phyloP scores from a whole-genome alignment of 1,140 invertebrate species.

The Pogonomyrmex californicus region DNA sequence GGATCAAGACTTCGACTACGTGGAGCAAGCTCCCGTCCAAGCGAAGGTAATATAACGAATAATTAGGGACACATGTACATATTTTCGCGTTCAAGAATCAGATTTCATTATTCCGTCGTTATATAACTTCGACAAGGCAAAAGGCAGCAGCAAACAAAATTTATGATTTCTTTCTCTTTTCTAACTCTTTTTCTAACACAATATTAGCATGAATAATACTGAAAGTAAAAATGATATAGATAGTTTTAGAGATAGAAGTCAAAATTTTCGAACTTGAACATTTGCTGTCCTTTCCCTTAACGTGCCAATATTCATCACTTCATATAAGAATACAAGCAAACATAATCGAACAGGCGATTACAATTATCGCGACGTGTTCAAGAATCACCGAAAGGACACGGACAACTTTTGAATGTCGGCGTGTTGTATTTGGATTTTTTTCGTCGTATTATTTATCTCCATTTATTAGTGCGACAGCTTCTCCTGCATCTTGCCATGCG shows the following conservation, averaged over 20 bases:
- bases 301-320: not conserved
- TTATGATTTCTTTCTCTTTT: not conserved
- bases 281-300: not conserved
- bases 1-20: constrained; percentile 86
- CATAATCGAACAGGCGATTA: not conserved
- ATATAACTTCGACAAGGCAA: not conserved
- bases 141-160: not conserved
- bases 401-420: constrained; percentile 44
- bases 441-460: constrained; percentile 44
- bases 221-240: not conserved
- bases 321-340: not conserved
- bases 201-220: too few relatives aligned
- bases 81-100: not conserved
- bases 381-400: constrained; percentile 10
- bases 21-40: constrained; percentile 87
- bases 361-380: not conserved
- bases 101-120: not conserved
- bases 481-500: constrained; percentile 58
- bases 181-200: too few relatives aligned
- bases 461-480: constrained; percentile 45
- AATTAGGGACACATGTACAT: not conserved
- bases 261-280: not conserved
- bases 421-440: constrained; percentile 50
- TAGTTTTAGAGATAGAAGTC: not conserved
- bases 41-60: constrained; percentile 85